Evolutionary conservation across 2,888 invertebrate species (phyloP).

Genomic region (Nycteola revayana): DNA sequence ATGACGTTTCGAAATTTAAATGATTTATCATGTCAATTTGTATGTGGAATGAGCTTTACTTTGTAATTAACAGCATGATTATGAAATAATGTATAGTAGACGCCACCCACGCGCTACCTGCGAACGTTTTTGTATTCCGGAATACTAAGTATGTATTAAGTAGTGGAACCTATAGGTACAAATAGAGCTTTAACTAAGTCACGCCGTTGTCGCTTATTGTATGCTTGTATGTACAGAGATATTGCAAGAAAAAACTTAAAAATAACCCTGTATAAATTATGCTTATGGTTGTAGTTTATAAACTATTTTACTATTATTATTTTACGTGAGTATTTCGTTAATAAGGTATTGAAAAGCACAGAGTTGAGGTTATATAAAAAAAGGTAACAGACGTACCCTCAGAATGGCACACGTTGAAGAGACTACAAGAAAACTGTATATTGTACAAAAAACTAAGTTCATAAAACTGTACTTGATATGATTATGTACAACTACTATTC

Average conservation of each 20-base stretch:
- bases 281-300: constrained; percentile 70
- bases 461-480: constrained; percentile 76
- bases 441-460: constrained; percentile 65
- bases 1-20: constrained; percentile 10
- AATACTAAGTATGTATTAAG: constrained; percentile 21
- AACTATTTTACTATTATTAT: constrained; percentile 66
- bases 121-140: constrained; percentile 12
- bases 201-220: constrained; percentile 27
- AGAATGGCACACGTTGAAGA: constrained; percentile 75
- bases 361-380: constrained; percentile 66
- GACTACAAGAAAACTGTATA: constrained; percentile 65
- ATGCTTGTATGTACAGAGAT: constrained; percentile 40
- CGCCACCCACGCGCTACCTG: constrained; percentile 22
- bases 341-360: constrained; percentile 68
- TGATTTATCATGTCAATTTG: constrained; percentile 22
- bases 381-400: constrained; percentile 71
- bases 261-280: constrained; percentile 82
- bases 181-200: constrained; percentile 23
- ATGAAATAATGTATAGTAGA: constrained; percentile 20
- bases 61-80: constrained; percentile 19
- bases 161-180: constrained; percentile 12
- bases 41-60: constrained; percentile 19
- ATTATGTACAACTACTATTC: constrained; percentile 65
- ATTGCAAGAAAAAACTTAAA: constrained; percentile 56
- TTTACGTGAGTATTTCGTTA: constrained; percentile 73